Percentiles rank a stretch among this genome's conserved stretches.
phyloP scores from a whole-genome alignment of 2,888 invertebrate species.

The Andrena trimmerana region DNA sequence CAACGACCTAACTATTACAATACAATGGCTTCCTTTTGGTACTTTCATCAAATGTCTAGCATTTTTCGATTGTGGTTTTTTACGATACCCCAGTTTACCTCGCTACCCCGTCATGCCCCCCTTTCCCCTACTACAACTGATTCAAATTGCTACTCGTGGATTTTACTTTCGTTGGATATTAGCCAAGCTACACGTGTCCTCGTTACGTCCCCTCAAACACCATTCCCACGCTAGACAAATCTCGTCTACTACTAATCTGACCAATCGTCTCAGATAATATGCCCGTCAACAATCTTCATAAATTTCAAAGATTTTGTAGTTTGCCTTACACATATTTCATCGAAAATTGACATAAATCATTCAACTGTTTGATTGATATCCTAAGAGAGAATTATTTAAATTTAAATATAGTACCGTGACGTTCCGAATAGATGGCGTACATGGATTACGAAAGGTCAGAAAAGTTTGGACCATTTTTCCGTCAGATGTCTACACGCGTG shows the following conservation, averaged over 20 bases:
- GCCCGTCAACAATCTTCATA: too few relatives aligned
- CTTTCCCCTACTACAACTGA: too few relatives aligned
- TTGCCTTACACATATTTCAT: too few relatives aligned
- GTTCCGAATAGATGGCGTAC: neutral
- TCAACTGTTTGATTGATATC: neutral
- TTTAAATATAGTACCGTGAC: neutral
- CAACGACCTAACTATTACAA: too few relatives aligned
- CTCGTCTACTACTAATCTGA: neutral
- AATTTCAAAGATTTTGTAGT: too few relatives aligned
- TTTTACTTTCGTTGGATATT: neutral
- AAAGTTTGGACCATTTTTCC: neutral
- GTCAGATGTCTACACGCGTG: slow-evolving; percentile 36
- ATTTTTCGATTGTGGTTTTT: too few relatives aligned
- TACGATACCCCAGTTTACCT: too few relatives aligned
- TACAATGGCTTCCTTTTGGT: too few relatives aligned
- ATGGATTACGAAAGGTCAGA: too few relatives aligned
- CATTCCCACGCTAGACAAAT: neutral
- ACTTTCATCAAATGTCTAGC: too few relatives aligned
- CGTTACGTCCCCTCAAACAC: neutral
- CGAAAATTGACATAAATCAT: too few relatives aligned
- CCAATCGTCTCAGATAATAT: neutral
- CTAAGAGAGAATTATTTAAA: neutral
- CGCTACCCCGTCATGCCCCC: too few relatives aligned
- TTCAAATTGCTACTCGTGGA: neutral
- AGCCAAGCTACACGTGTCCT: neutral